Base-by-base conservation (phyloP, 2,888 invertebrate genomes). In the Mechanitis messenoides region DNA sequence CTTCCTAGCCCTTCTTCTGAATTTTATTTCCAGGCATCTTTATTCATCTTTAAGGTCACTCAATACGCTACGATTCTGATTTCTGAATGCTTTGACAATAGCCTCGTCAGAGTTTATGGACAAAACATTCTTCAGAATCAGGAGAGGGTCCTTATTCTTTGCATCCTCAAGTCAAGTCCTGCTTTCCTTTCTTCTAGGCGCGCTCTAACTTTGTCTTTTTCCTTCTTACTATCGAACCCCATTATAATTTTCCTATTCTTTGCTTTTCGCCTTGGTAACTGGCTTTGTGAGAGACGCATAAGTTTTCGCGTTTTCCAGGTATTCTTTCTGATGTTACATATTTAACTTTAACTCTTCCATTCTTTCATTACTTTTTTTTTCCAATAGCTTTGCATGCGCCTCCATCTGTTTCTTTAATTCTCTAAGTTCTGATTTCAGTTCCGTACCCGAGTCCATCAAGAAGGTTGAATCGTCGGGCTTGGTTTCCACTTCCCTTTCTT, bases 221-320 rank as follows among this genome's bases (percentile, higher is more conserved):
- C 64, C 31, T 64, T 60, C 6, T 12, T 42, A 4, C 58, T 55
- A 3, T 33, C 11, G 56, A 50, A 62, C 0, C 65, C 60, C 55
- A 65, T 53, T 33, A 65, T 45, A 1, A 65, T 28, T 58, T 62
- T 65, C 42, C 62, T 54, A 28, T 65, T 62, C 38, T 55, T 65
- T 1, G 56, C 64, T 35, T 64, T 64, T 28, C 64, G 61, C 64
- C 57, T 57, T 64, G 1, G 64, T 61, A 3, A 59, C 45, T 0
- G 38, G 7, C 53, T 56, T 20, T 61, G 53, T 9, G 56, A 55
- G 11, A 60, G 31, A 28, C 53, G 31, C 53, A 11, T 28, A 33
- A 4, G 28, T 53, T 53, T 28, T 33, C 28, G 31, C 3, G 3
- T 20, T 28, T 31, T 9, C 35, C 20, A n/a, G 3, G 7, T 33